A percentile compares a stretch with the other conserved stretches of the same genome.
Conservation (phyloP, 2,113 vertebrate species). For the Microtus richardsoni region DNA sequence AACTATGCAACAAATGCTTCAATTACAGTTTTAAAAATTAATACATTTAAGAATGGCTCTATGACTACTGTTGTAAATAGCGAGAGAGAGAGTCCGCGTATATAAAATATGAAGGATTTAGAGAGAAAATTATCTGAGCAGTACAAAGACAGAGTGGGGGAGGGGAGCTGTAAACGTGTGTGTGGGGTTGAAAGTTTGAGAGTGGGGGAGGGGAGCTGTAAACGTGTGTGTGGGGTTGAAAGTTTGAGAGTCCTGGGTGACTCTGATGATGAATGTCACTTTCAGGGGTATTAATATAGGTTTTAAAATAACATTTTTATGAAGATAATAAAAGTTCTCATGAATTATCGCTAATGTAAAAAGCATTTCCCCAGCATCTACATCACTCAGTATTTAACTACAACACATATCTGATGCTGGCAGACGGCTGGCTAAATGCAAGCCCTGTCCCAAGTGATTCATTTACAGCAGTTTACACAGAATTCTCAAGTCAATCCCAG, state of each 20-base stretch:
- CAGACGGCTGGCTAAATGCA: neutral
- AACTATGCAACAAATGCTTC: neutral
- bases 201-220: neutral
- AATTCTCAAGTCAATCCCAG: neutral
- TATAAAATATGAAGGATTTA: neutral
- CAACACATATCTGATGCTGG: neutral
- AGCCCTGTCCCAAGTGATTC: neutral
- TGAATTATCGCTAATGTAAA: neutral
- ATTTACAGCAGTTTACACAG: neutral
- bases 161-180: neutral
- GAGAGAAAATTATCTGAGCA: neutral
- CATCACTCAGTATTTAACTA: neutral
- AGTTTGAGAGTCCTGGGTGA: neutral
- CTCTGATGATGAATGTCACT: neutral
- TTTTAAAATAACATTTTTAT: slow-evolving; percentile 28
- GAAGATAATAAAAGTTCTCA: neutral
- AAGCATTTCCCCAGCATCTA: neutral
- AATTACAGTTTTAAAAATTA: neutral
- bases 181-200: neutral
- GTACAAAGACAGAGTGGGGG: rapidly evolving
- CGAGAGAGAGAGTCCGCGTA: neutral
- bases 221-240: neutral
- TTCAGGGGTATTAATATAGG: neutral
- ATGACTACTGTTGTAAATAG: neutral
- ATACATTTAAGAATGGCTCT: neutral